A percentile compares a stretch with the other conserved stretches of the same genome.
phyloP scores from a whole-genome alignment of 2,888 invertebrate species.

The Leptinotarsa rubiginosa region DNA sequence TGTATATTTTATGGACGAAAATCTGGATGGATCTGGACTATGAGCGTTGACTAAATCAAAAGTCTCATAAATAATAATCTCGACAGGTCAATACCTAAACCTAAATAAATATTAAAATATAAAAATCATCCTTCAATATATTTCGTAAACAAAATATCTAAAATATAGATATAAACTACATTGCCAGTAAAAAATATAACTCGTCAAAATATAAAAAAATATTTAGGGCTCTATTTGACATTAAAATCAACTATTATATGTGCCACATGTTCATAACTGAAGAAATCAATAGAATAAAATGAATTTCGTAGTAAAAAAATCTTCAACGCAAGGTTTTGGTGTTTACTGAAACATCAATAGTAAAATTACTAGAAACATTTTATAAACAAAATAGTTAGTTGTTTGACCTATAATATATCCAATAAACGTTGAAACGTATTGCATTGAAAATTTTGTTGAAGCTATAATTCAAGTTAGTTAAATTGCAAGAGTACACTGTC shows the following conservation, averaged over 20 bases:
- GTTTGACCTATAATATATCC: too few relatives aligned
- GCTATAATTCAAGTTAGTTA: not conserved
- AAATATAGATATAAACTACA: constrained; percentile 1
- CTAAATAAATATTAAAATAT: constrained; percentile 8
- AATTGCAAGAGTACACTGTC: too few relatives aligned
- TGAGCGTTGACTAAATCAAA: constrained; percentile 10
- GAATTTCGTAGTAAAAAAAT: too few relatives aligned
- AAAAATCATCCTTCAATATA: not conserved
- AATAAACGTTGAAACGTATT: not conserved
- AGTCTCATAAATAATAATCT: constrained; percentile 3
- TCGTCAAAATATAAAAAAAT: too few relatives aligned
- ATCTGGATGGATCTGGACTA: constrained; percentile 12
- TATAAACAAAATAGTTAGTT: too few relatives aligned
- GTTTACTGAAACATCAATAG: too few relatives aligned
- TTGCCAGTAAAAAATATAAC: not conserved
- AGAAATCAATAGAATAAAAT: too few relatives aligned
- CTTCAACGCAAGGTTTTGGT: too few relatives aligned
- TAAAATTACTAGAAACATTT: too few relatives aligned
- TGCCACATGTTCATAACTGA: too few relatives aligned
- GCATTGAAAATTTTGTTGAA: not conserved
- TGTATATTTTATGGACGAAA: constrained; percentile 9
- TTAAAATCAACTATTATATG: too few relatives aligned
- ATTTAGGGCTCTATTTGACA: too few relatives aligned
- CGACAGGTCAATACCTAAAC: not conserved
- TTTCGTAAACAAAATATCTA: not conserved